A percentile compares a stretch with the other conserved stretches of the same genome.
These are phyloP conservation scores for Papilio polytes DNA, from an alignment of 1,140 invertebrate species.

Conservation along the genomic window DNA sequence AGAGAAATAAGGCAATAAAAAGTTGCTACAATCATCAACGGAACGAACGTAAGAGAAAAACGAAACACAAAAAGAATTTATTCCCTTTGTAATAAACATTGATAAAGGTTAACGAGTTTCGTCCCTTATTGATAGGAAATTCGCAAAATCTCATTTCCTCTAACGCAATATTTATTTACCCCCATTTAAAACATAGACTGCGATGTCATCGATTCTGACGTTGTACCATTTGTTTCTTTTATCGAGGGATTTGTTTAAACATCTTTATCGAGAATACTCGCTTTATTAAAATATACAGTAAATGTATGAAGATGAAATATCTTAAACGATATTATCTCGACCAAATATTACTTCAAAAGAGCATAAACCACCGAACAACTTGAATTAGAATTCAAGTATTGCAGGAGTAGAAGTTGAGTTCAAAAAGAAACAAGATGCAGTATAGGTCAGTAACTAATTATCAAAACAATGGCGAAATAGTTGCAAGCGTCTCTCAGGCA, in stretches of 20 bases:
- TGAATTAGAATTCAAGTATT: too few relatives aligned
- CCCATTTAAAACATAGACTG: slow-evolving; percentile 22
- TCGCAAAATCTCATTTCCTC: slow-evolving; percentile 34
- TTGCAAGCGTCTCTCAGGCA: too few relatives aligned
- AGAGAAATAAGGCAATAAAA: neutral
- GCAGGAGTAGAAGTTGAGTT: too few relatives aligned
- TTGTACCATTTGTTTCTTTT: neutral
- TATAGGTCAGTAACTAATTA: too few relatives aligned
- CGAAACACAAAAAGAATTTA: slow-evolving; percentile 29
- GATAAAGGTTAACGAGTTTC: slow-evolving; percentile 38
- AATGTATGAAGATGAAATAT: too few relatives aligned
- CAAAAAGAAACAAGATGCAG: too few relatives aligned
- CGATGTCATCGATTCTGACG: slow-evolving; percentile 5
- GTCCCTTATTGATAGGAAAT: slow-evolving; percentile 37
- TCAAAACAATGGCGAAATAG: too few relatives aligned
- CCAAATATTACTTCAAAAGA: neutral
- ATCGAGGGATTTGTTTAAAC: neutral
- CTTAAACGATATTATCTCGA: too few relatives aligned
- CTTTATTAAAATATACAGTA: neutral
- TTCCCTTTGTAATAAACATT: slow-evolving; percentile 34
- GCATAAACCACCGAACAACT: too few relatives aligned
- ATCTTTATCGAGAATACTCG: neutral
- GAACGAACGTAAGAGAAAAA: slow-evolving; percentile 2
- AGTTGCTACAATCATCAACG: slow-evolving; percentile 6
- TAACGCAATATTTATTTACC: slow-evolving; percentile 30